Evolutionary conservation across 1,140 invertebrate species (phyloP).

Genomic region (Whitmania pigra): DNA sequence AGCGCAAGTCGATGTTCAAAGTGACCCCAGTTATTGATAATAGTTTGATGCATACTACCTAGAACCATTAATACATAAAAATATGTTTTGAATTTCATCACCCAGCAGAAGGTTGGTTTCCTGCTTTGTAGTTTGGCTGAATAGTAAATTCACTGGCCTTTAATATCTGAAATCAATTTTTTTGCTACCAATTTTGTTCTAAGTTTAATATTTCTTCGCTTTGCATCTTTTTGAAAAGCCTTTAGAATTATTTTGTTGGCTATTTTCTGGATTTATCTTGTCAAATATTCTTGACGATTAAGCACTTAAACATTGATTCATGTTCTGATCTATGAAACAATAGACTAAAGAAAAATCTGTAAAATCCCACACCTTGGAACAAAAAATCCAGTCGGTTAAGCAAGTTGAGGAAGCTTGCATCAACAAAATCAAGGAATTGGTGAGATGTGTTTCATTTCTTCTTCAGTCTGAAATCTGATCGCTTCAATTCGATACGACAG

Average conservation of each 20-base stretch:
- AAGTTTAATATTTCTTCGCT: background rate
- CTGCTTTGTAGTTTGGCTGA: background rate
- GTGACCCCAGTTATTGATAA: background rate
- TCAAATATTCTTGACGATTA: background rate
- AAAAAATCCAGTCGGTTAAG: slow-evolving; percentile 35
- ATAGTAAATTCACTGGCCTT: background rate
- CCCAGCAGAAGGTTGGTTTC: background rate
- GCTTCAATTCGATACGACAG: background rate
- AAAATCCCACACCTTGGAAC: slow-evolving; percentile 34
- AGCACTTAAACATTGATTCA: background rate
- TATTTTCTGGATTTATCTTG: too few relatives aligned
- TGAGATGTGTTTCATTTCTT: background rate
- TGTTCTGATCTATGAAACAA: background rate
- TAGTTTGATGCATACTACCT: background rate
- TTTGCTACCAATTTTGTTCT: background rate
- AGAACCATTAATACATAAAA: background rate
- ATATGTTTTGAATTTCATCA: background rate
- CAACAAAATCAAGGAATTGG: slow-evolving; percentile 39
- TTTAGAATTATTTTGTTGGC: background rate
- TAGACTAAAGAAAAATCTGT: slow-evolving; percentile 39
- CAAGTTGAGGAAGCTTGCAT: slow-evolving; percentile 39
- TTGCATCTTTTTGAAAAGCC: background rate
- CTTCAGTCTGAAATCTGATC: background rate
- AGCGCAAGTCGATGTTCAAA: background rate
- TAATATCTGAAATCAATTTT: background rate